Conservation (phyloP, 2,888 invertebrate genomes). For the Lepidocyrtinus sp. region DNA sequence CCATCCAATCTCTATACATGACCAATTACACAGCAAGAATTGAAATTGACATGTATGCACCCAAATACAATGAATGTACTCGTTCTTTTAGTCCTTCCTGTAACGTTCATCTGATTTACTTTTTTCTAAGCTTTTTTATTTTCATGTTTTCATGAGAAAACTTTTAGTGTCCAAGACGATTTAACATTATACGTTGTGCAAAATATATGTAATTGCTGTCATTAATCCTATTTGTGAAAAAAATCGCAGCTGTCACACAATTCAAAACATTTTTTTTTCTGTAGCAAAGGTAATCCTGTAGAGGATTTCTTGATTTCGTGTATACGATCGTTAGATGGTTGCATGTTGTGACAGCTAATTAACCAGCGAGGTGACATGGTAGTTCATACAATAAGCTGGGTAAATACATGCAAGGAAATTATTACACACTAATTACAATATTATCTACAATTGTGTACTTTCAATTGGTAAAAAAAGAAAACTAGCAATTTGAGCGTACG, state of each 20-base stretch:
- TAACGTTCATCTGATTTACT: too few relatives aligned
- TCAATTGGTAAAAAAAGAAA: too few relatives aligned
- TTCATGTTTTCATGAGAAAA: too few relatives aligned
- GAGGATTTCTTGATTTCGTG: background rate
- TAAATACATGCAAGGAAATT: background rate
- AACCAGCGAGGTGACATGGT: background rate
- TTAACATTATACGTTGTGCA: too few relatives aligned
- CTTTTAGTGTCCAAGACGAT: too few relatives aligned
- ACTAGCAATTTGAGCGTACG: background rate
- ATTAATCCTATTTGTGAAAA: conserved; percentile 1
- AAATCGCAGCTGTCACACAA: background rate
- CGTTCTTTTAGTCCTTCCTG: too few relatives aligned
- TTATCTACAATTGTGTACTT: background rate
- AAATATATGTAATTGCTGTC: background rate
- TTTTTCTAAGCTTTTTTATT: too few relatives aligned
- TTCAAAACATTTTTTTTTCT: background rate
- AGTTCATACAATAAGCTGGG: background rate
- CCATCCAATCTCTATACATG: too few relatives aligned
- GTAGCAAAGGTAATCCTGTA: background rate
- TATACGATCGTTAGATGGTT: background rate
- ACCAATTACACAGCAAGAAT: too few relatives aligned
- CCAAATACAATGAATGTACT: too few relatives aligned
- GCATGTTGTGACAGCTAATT: background rate
- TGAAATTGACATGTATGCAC: too few relatives aligned
- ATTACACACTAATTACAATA: too few relatives aligned